phyloP scores from a whole-genome alignment of 2,797 vertebrate species.

The Chloroceryle amazona region DNA sequence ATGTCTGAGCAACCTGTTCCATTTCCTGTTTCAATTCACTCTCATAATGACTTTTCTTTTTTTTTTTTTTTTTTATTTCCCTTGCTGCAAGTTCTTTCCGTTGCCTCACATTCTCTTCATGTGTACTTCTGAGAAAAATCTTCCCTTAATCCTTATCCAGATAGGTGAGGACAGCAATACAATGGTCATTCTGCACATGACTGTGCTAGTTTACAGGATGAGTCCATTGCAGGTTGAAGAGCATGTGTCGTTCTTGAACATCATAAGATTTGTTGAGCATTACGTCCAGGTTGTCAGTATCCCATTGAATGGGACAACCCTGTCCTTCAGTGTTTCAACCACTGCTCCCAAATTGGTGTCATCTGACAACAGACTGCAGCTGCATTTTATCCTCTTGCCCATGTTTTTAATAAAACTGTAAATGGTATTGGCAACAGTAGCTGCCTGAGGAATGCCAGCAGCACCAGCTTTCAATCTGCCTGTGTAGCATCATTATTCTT shows the following conservation, averaged over 20 bases:
- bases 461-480: not conserved
- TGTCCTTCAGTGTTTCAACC: rapidly evolving
- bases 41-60: too few species aligned
- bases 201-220: not conserved
- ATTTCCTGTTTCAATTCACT: not conserved
- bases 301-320: not conserved
- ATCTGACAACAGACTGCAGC: rapidly evolving
- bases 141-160: not conserved
- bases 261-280: not conserved
- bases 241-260: not conserved
- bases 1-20: not conserved
- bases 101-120: not conserved
- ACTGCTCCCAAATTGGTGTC: not conserved
- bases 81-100: not conserved
- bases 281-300: not conserved
- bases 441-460: not conserved
- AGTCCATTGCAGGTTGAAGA: not conserved
- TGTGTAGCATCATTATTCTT: not conserved
- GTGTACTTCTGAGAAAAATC: not conserved
- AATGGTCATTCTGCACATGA: rapidly evolving
- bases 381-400: not conserved
- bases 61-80: not conserved
- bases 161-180: not conserved
- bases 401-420: not conserved
- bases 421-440: not conserved